Percentiles rank a stretch among this genome's conserved stretches.
Evolutionary conservation across 2,888 invertebrate species (phyloP).

Genomic region (Cyaniris semiargus): DNA sequence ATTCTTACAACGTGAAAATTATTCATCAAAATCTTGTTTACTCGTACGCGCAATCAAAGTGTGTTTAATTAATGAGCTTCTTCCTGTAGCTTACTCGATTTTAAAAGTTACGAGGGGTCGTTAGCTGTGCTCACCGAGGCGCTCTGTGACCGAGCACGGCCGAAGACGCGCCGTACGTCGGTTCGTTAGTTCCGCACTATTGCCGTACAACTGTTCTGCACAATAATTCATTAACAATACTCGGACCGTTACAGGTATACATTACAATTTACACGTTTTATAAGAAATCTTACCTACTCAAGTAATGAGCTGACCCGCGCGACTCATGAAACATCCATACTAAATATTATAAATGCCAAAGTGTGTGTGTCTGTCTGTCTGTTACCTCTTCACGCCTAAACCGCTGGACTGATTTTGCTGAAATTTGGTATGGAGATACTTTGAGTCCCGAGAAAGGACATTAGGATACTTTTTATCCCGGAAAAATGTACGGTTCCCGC

Average conservation of each 20-base stretch:
- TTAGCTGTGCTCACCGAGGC: slow-evolving; percentile 51
- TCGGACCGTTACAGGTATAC: slow-evolving; percentile 31
- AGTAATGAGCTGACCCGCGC: background rate
- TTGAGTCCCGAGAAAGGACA: too few species aligned
- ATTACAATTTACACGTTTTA: slow-evolving; percentile 22
- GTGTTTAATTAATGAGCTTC: slow-evolving; percentile 32
- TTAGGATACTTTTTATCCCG: too few species aligned
- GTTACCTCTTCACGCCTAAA: too few species aligned
- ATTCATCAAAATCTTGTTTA: slow-evolving; percentile 9
- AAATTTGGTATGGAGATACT: too few species aligned
- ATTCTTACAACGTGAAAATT: background rate
- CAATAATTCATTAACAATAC: slow-evolving; percentile 48
- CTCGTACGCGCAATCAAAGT: slow-evolving; percentile 35
- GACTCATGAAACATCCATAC: too few species aligned
- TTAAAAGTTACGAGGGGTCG: slow-evolving; percentile 36
- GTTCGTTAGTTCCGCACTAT: slow-evolving; percentile 58
- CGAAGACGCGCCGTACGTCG: slow-evolving; percentile 48
- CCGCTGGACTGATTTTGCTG: too few species aligned
- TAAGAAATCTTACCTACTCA: background rate
- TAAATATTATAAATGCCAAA: too few species aligned
- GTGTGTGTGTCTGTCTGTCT: too few species aligned
- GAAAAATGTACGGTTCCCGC: too few species aligned
- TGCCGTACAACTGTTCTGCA: slow-evolving; percentile 53
- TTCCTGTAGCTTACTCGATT: slow-evolving; percentile 23
- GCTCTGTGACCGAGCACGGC: slow-evolving; percentile 45